A percentile compares a stretch with the other conserved stretches of the same genome.
These are phyloP conservation scores for Limulus polyphemus DNA, from an alignment of 2,888 invertebrate species.

Conservation along the genomic window DNA sequence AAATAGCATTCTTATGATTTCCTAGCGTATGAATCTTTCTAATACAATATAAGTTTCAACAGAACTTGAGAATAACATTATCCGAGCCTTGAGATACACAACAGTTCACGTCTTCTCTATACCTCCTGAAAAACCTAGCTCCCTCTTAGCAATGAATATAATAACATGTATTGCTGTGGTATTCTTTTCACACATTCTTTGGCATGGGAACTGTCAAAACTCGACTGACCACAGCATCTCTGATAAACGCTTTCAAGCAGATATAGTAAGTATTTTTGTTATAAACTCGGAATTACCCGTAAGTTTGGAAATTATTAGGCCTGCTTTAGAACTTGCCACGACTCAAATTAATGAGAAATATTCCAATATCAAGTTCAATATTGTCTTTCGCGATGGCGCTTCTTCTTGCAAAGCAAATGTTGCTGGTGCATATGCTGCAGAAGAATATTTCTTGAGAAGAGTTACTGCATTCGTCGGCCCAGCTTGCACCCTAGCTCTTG, in stretches of 20 bases:
- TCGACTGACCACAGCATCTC: too few species aligned
- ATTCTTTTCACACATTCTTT: too few species aligned
- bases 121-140: too few species aligned
- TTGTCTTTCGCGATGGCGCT: constrained; percentile 11
- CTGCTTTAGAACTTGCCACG: constrained; percentile 19
- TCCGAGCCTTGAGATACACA: too few species aligned
- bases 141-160: too few species aligned
- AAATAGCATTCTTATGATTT: too few species aligned
- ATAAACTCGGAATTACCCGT: constrained; percentile 20
- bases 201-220: too few species aligned
- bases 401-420: constrained; percentile 13
- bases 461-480: constrained; percentile 24
- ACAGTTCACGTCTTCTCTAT: too few species aligned
- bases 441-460: constrained; percentile 10
- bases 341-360: constrained; percentile 15
- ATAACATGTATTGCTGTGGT: too few species aligned
- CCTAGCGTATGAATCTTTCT: too few species aligned
- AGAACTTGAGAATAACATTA: too few species aligned
- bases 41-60: too few species aligned
- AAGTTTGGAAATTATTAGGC: constrained; percentile 16
- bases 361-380: constrained; percentile 3
- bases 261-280: constrained; percentile 18
- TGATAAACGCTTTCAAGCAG: constrained; percentile 5
- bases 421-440: constrained; percentile 21
- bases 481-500: constrained; percentile 22